phyloP scores from a whole-genome alignment of 2,888 invertebrate species.

The Caenorhabditis sp. region DNA sequence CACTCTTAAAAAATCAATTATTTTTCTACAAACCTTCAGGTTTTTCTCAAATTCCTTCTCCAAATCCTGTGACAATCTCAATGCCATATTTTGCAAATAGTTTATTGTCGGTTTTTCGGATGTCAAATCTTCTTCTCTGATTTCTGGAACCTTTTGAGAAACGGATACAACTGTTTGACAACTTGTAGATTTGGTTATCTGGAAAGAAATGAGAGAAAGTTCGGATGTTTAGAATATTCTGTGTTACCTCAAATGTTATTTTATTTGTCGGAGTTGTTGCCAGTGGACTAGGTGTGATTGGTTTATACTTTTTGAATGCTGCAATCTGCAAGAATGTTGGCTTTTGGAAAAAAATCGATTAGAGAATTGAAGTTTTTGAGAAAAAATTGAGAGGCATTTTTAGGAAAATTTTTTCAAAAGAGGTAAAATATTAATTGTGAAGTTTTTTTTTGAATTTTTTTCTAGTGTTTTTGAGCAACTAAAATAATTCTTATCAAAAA shows the following conservation, averaged over 20 bases:
- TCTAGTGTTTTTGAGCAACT: no score
- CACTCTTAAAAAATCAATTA: no score
- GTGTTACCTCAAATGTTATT: background rate
- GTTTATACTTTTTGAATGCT: slow-evolving; percentile 6
- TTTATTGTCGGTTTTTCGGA: slow-evolving; percentile 19
- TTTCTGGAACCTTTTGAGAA: slow-evolving; percentile 5
- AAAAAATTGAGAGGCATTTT: background rate
- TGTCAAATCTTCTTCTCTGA: slow-evolving; percentile 13
- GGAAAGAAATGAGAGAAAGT: background rate
- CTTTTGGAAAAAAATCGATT: background rate
- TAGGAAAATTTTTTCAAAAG: background rate
- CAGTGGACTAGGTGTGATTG: slow-evolving; percentile 23
- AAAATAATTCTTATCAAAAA: no score
- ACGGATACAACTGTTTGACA: slow-evolving; percentile 25
- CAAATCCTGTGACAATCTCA: slow-evolving; percentile 12
- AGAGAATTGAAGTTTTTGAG: slow-evolving; percentile 8
- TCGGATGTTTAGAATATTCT: background rate
- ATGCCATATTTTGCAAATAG: slow-evolving; percentile 19
- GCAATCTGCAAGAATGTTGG: background rate
- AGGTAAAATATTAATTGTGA: no score
- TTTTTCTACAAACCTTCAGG: background rate
- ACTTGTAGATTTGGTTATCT: background rate
- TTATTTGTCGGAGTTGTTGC: slow-evolving; percentile 25
- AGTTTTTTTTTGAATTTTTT: no score
- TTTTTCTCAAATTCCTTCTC: slow-evolving; percentile 13